Evolutionary conservation across 2,113 vertebrate genomes (phyloP), one percentile per base, ranked within the genome.

Genomic region (Sorex fumeus): DNA sequence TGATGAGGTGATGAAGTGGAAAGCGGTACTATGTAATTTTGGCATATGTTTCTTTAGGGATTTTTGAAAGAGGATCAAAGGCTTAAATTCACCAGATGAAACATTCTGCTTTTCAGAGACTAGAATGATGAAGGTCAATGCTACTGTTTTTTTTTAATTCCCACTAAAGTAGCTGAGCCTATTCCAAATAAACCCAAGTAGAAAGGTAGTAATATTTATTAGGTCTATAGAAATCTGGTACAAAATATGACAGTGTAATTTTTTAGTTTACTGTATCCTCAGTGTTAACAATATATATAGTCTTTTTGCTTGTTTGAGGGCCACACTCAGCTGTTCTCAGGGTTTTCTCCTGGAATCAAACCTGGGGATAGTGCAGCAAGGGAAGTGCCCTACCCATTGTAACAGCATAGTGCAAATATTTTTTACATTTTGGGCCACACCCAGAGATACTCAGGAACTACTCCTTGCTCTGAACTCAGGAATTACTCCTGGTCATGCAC

Each of bases 1-100:
- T 96, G 93, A 96, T 90, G 86, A 96, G 50, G 91, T 95, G 92
- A 96, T 96, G 81, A 94, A 97, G 53, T 77, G 78, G 82, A 97
- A 93, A 97, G 40, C 25, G 91, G 36, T 72, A 88, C 78, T 12
- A 60, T 93, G 32, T 81, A 91, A 96, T 96, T 97, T 96, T 91
- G 87, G 90, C 90, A 95, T 95, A 81, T 95, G 76, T 90, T 97
- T 96, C 94, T 93, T 94, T 79, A 43, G 93, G 76, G 83, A 95
- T 92, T 94, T 96, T 93, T 83, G 69, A 95, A 95, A 96, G 40
- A 95, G 57, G 50, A 96, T 94, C 95, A 97, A 84, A 11, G 74
- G 57, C 77, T 96, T 95, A 93, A 94, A 96, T 81, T 94, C 64
- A 92, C 70, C 30, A 75, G 72, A 87, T 86, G 47, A 82, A 96